phyloP scores from a whole-genome alignment of 2,797 vertebrate genomes.

The Coilia nasus region DNA sequence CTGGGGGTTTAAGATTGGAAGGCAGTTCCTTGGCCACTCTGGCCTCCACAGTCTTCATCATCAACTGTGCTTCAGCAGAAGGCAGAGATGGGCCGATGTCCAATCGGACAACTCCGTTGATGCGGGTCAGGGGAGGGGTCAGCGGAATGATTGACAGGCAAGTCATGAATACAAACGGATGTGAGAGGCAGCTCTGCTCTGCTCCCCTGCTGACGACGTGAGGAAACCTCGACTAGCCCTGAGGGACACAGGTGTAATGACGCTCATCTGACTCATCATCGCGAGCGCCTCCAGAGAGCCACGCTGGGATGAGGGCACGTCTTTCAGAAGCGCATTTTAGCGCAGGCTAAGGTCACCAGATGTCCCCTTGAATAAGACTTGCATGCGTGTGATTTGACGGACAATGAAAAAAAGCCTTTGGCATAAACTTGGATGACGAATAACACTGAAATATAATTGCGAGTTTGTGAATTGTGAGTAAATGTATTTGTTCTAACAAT shows the following conservation, averaged over 20 bases:
- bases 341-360: background rate
- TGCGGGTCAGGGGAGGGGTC: background rate
- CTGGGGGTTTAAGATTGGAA: background rate
- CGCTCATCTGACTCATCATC: background rate
- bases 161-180: background rate
- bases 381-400: background rate
- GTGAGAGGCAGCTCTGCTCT: background rate
- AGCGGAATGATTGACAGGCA: constrained; percentile 6
- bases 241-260: constrained; percentile 5
- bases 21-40: background rate
- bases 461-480: no score
- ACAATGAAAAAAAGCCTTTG: background rate
- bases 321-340: background rate
- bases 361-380: background rate
- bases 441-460: background rate
- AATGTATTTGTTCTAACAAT: no score
- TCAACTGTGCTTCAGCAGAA: background rate
- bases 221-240: background rate
- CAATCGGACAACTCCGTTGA: background rate
- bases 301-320: background rate
- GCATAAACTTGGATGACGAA: background rate
- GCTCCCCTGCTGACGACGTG: background rate
- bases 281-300: background rate
- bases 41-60: background rate
- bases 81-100: background rate